Base-by-base conservation (phyloP, 2,888 invertebrate genomes). In the Heliconius sara region DNA sequence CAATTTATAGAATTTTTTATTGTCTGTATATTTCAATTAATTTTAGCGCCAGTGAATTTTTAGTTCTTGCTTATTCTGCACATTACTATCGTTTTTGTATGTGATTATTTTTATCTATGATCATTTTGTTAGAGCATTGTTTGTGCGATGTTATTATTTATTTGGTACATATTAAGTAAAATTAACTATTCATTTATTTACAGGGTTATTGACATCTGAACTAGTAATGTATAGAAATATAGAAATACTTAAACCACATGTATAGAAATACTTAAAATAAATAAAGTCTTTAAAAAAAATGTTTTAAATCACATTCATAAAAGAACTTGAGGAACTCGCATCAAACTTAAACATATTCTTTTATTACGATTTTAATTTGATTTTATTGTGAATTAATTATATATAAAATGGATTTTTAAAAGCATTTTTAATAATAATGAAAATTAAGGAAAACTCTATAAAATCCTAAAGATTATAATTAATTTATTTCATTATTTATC, bases 11-110 rank as follows among this genome's bases (percentile, higher is more conserved):
- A 73, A 52, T 73, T 66, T 60, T 76, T 77, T 77, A 75, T 74
- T 65, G 73, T 47, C 52, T 79, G 78, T 79, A 81, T 73, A 77
- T 82, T 71, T 77, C 78, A 78, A 80, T 80, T 79, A 81, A 72
- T 77, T 79, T 79, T 77, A 80, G 77, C 82, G 80, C 79, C n/a
- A 47, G 60, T 67, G 67, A 68, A 30, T 76, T 65, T 22, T 72
- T 77, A 73, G 72, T 66, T 77, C 66, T 60, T 80, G 67, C 80
- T 77, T 80, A 66, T 73, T 43, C 47, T 77, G 80, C 66, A 82
- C 80, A 63, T 76, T 30, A 57, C 72, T 30, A 30, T 73, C 47
- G 63, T 66, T 79, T 77, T 76, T 77, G 43, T 76, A 43, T 77
- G 71, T 27, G 25, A 65, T 63, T 34, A 73, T 60, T 60, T 60